A percentile compares a stretch with the other conserved stretches of the same genome.
Evolutionary conservation across 53 echinoderm and acorn worm genomes (phyloP).

Genomic region (Astropecten irregularis): DNA sequence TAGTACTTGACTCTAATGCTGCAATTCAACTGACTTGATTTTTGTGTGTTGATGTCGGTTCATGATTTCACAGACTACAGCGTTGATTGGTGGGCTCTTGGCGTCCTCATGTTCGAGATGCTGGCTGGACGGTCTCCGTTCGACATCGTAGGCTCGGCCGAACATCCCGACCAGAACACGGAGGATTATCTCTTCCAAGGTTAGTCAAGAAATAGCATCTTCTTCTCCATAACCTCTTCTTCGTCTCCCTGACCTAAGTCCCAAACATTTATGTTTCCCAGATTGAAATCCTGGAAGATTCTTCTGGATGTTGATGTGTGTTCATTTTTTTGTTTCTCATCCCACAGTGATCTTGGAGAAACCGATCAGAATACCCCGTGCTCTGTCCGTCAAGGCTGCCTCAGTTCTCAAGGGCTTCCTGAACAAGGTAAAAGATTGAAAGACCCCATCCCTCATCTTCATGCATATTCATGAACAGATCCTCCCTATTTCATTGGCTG

Average conservation of each 20-base stretch:
- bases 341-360: conserved; percentile 91
- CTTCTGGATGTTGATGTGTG: too few species aligned
- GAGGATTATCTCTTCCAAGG: conserved; percentile 97
- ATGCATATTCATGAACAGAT: not conserved
- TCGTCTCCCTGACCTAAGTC: too few species aligned
- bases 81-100: conserved; percentile 96
- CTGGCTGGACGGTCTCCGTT: conserved; percentile 97
- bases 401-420: conserved; percentile 97
- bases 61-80: conserved; percentile 71
- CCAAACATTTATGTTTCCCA: too few species aligned
- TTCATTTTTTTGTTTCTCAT: not conserved
- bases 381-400: conserved; percentile 93
- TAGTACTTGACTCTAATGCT: too few species aligned
- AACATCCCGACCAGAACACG: conserved; percentile 96
- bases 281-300: too few species aligned
- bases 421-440: conserved; percentile 78
- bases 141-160: conserved; percentile 93
- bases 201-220: too few species aligned
- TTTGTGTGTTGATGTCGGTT: too few species aligned
- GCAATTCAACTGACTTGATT: too few species aligned
- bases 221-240: too few species aligned
- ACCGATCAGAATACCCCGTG: conserved; percentile 95
- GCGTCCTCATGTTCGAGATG: conserved; percentile 99
- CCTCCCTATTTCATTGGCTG: too few species aligned
- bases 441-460: not conserved